Percentiles rank a stretch among this genome's conserved stretches.
phyloP scores from a whole-genome alignment of 2,113 vertebrate genomes.

The Sinocyclocheilus grahami region DNA sequence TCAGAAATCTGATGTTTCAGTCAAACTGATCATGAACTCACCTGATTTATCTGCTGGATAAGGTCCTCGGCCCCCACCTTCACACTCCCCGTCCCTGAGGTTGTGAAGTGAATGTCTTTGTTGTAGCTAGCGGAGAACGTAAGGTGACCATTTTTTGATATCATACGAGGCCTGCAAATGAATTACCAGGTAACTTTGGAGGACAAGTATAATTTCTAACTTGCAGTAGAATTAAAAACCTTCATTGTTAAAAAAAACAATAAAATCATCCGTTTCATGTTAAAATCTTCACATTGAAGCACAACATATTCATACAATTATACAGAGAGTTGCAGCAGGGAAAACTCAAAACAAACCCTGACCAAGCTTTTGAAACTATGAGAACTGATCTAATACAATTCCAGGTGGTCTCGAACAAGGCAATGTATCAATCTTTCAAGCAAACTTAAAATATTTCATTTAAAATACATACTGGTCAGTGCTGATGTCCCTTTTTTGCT shows the following conservation, averaged over 20 bases:
- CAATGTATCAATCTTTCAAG: neutral
- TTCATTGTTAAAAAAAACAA: neutral
- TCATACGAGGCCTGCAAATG: conserved; percentile 82
- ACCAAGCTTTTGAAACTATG: neutral
- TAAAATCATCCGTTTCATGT: neutral
- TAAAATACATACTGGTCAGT: conserved; percentile 84
- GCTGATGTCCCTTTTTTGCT: conserved; percentile 67
- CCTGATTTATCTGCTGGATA: conserved; percentile 81
- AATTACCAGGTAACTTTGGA: neutral
- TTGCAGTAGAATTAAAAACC: neutral
- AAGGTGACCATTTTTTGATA: conserved; percentile 87
- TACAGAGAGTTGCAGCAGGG: neutral
- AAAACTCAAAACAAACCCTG: neutral
- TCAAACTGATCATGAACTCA: conserved; percentile 60
- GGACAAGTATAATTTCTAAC: neutral
- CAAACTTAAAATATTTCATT: neutral
- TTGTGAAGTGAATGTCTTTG: conserved; percentile 91
- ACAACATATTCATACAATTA: neutral
- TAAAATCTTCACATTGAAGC: neutral
- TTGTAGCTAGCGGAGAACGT: conserved; percentile 80
- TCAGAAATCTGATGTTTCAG: neutral
- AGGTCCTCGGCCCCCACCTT: conserved; percentile 88
- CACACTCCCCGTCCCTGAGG: conserved; percentile 80
- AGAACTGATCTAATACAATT: neutral
- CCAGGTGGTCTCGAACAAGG: neutral